These are phyloP conservation scores for Holacanthella duospinosa DNA, from an alignment of 2,888 invertebrate genomes.

Conservation along the genomic window DNA sequence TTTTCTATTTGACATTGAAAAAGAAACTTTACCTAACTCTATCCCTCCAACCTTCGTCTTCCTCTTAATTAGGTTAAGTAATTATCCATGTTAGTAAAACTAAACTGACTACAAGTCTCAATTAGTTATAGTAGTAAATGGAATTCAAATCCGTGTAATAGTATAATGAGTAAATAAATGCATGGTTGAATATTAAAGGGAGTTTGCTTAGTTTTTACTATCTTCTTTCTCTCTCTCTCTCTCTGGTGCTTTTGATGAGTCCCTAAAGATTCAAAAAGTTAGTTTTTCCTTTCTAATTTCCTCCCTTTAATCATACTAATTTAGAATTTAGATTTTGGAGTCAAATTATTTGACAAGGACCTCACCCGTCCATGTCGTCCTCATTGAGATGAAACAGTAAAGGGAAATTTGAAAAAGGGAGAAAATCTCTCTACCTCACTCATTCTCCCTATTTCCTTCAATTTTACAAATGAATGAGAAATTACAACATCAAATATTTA, in stretches of 20 bases:
- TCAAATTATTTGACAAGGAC: background rate
- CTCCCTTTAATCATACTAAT: constrained; percentile 38
- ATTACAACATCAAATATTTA: background rate
- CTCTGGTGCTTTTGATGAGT: constrained; percentile 31
- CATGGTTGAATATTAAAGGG: constrained; percentile 6
- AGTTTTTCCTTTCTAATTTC: constrained; percentile 33
- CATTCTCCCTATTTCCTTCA: too few relatives aligned
- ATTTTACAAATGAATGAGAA: background rate
- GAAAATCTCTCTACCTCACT: background rate
- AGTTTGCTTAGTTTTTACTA: too few relatives aligned
- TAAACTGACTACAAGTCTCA: too few relatives aligned
- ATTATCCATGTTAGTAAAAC: too few relatives aligned
- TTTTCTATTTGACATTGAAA: too few relatives aligned
- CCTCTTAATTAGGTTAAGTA: constrained; percentile 17
- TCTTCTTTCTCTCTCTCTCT: constrained; percentile 6
- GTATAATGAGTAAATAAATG: background rate
- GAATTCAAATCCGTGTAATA: too few relatives aligned
- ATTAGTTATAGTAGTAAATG: background rate
- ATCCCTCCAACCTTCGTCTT: constrained; percentile 10
- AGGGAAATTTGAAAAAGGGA: background rate
- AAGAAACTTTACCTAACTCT: too few relatives aligned
- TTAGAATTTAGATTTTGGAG: constrained; percentile 20
- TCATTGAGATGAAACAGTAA: background rate
- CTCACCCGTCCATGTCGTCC: too few relatives aligned
- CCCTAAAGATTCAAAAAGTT: constrained; percentile 33